A percentile compares a stretch with the other conserved stretches of the same genome.
phyloP scores from a whole-genome alignment of 2,888 invertebrate species.

The Agrochola litura region DNA sequence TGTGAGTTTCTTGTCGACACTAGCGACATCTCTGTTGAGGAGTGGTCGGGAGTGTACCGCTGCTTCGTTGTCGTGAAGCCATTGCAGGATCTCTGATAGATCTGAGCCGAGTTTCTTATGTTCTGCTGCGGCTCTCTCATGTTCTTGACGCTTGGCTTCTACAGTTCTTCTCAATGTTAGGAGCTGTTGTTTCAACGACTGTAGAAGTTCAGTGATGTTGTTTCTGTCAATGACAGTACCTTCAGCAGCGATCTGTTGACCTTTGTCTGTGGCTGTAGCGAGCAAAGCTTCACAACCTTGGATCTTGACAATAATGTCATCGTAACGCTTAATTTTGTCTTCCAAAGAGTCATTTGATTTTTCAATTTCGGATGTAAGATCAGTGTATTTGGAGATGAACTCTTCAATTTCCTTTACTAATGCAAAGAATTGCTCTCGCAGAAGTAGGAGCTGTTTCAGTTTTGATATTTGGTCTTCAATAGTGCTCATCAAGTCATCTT shows the following conservation, averaged over 20 bases:
- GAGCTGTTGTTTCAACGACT: slow-evolving; percentile 96
- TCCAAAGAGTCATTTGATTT: slow-evolving; percentile 95
- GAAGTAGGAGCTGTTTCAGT: slow-evolving; percentile 93
- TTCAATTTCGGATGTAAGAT: slow-evolving; percentile 96
- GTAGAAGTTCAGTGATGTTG: slow-evolving; percentile 96
- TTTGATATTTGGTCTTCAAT: slow-evolving; percentile 96
- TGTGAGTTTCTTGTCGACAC: slow-evolving; percentile 95
- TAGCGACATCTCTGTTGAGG: slow-evolving; percentile 94
- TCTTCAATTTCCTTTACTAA: slow-evolving; percentile 96
- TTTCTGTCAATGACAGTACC: slow-evolving; percentile 97
- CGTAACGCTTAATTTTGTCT: slow-evolving; percentile 96
- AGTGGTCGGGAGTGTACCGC: slow-evolving; percentile 95
- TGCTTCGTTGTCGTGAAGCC: slow-evolving; percentile 95
- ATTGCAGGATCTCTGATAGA: slow-evolving; percentile 95
- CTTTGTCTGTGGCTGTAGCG: slow-evolving; percentile 97
- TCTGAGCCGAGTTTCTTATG: slow-evolving; percentile 96
- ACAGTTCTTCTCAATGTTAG: slow-evolving; percentile 94
- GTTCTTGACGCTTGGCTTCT: slow-evolving; percentile 96
- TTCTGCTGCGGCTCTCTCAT: slow-evolving; percentile 96
- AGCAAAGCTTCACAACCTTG: slow-evolving; percentile 97
- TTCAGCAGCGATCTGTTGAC: slow-evolving; percentile 97
- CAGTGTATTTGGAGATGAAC: slow-evolving; percentile 96
- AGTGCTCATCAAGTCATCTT: slow-evolving; percentile 95
- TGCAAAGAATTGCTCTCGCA: slow-evolving; percentile 97
- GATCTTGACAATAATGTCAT: slow-evolving; percentile 95